phyloP scores from a whole-genome alignment of 2,888 invertebrate species.

The Cantharis nigra region DNA sequence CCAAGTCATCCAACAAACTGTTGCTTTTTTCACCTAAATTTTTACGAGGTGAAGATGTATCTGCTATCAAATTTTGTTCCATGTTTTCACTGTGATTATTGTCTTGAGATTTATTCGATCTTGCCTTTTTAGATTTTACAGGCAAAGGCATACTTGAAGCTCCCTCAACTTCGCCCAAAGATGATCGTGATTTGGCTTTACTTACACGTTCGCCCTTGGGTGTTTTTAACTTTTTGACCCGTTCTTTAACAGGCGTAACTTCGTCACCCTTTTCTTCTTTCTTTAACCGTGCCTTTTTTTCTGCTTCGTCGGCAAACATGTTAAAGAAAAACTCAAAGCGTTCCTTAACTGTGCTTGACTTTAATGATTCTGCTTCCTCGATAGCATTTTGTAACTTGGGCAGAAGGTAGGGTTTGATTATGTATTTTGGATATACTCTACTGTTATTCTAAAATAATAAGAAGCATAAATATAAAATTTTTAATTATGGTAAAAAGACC shows the following conservation, averaged over 20 bases:
- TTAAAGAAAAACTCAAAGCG: constrained; percentile 59
- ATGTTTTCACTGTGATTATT: neutral
- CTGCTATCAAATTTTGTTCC: neutral
- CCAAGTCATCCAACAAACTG: neutral
- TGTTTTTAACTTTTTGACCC: neutral
- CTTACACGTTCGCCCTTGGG: neutral
- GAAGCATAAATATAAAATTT: neutral
- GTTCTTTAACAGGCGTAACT: neutral
- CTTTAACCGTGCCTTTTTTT: neutral
- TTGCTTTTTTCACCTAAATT: neutral
- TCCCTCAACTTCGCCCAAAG: neutral
- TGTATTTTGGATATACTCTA: constrained; percentile 37
- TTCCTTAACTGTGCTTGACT: constrained; percentile 61
- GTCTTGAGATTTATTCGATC: neutral
- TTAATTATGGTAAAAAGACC: too few relatives aligned
- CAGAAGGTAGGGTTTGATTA: constrained; percentile 60
- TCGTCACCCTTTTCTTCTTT: neutral
- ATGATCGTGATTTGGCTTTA: neutral
- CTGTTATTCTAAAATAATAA: constrained; percentile 2
- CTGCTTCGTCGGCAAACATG: constrained; percentile 24
- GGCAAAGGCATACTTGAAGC: neutral
- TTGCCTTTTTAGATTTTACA: neutral
- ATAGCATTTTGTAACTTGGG: constrained; percentile 74
- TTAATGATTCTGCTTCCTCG: constrained; percentile 72
- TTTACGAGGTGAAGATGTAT: neutral